Percentiles rank a stretch among this genome's conserved stretches.
These are phyloP conservation scores for Trachelus stipa DNA, from an alignment of 2,888 invertebrate species.

Conservation along the genomic window DNA sequence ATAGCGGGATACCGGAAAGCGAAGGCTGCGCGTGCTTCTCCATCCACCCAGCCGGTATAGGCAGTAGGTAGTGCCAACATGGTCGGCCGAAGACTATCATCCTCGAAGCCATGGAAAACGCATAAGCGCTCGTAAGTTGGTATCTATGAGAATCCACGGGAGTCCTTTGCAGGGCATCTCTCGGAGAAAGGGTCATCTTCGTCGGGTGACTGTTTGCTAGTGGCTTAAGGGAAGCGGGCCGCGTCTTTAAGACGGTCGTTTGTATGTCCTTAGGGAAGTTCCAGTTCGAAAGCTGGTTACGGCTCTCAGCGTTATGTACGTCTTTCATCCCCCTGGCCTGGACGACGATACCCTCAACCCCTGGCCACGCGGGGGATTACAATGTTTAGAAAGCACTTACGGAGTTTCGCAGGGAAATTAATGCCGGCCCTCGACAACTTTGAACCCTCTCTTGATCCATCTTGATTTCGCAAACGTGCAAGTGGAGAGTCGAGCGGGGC, in stretches of 20 bases:
- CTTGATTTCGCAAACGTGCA: constrained; percentile 20
- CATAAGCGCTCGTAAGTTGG: neutral
- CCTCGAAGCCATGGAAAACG: neutral
- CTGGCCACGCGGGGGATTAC: constrained; percentile 37
- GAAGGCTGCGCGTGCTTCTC: neutral
- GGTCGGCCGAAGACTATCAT: neutral
- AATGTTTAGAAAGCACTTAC: constrained; percentile 44
- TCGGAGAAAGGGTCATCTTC: constrained; percentile 17
- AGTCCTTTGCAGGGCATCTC: neutral
- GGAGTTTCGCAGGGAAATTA: constrained; percentile 33
- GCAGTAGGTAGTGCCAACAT: neutral
- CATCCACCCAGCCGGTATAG: neutral
- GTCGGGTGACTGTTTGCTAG: constrained; percentile 23
- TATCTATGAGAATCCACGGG: neutral
- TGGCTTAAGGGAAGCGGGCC: constrained; percentile 12
- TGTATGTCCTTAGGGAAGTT: constrained; percentile 39
- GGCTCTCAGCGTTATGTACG: constrained; percentile 28
- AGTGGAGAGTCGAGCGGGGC: neutral
- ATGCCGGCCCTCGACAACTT: constrained; percentile 31
- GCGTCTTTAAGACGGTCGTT: constrained; percentile 37
- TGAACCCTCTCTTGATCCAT: constrained; percentile 25
- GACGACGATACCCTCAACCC: neutral
- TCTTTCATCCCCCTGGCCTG: neutral
- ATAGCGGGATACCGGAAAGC: neutral
- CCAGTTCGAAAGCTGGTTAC: constrained; percentile 34